Evolutionary conservation across 2,113 vertebrate genomes (phyloP), one percentile per base, ranked within the genome.

Genomic region (Halcyon senegalensis): DNA sequence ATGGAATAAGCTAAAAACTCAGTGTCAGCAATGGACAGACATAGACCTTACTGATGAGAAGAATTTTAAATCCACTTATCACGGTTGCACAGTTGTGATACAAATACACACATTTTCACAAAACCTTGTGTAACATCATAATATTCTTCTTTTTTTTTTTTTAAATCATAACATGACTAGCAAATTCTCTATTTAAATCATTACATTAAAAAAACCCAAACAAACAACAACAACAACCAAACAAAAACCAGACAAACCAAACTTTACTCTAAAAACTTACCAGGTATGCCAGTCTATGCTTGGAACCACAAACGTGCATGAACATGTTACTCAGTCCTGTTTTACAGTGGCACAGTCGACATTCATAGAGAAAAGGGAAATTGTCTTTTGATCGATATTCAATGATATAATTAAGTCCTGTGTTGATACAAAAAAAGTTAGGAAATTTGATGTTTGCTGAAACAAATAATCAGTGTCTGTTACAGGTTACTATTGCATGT

Each of bases 281-380:
- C 96, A 97, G 33, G 58, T 98, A 98, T 25, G 94, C 75, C 27
- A 96, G 67, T 48, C 91, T 95, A 44, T 97, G 97, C 78, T 93
- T 96, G 68, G 90, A 84, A 53, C 96, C 96, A 87, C 96, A 97
- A 89, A 97, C 90, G 53, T 97, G 97, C 94, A 97, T 97, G 72
- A 97, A 98, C 96, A 97, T 97, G 68, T 87, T 95, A 62, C 43
- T 92, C 63, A 96, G n/a, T 51, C 94, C 82, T 63, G 86, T 77
- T 84, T 94, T 93, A 75, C 93, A 96, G 44, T 58, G 43, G 66
- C 96, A 98, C 5, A 97, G 76, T 14, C 90, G 93, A 89, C 96
- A 98, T 59, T 97, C 97, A 63, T 97, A 98, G 15, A 96, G 58
- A 92, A 93, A 85, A 88, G 82, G 64, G 73, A 87, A 35, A 74